Percentiles rank a stretch among this genome's conserved stretches.
Evolutionary conservation across 2,797 vertebrate species (phyloP).

Genomic region (Dendrocincla tyrannina): DNA sequence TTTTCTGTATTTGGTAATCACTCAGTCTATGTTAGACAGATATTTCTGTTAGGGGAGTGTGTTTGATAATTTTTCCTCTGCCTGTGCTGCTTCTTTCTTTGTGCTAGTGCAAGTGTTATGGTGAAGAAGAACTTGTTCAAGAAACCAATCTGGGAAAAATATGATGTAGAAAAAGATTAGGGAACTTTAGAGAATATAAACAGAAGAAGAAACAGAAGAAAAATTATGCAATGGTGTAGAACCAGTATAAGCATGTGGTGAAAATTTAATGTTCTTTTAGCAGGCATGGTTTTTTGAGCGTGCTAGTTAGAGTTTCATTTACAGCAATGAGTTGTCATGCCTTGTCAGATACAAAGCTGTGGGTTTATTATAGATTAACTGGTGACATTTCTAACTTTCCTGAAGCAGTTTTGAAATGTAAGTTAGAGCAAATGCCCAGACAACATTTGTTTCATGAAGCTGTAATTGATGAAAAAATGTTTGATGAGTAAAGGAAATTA

Average conservation of each 20-base stretch:
- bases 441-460: not conserved
- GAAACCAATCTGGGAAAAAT: not conserved
- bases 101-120: not conserved
- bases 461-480: conserved; percentile 15
- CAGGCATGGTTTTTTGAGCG: conserved; percentile 5
- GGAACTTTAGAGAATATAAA: not conserved
- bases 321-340: not conserved
- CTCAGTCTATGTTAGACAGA: not conserved
- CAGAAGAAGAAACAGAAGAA: not conserved
- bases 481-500: conserved; percentile 39
- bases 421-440: conserved; percentile 1
- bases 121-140: not conserved
- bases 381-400: conserved; percentile 45
- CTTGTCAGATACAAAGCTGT: conserved; percentile 45
- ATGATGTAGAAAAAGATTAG: not conserved
- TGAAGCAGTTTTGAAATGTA: conserved; percentile 14
- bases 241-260: conserved; percentile 3
- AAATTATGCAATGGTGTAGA: not conserved
- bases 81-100: not conserved
- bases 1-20: not conserved
- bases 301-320: conserved; percentile 6
- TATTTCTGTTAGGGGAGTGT: not conserved
- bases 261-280: conserved; percentile 47
- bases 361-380: conserved; percentile 38
- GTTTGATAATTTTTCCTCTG: not conserved